phyloP scores from a whole-genome alignment of 2,888 invertebrate genomes.

The Erpobdella octoculata region DNA sequence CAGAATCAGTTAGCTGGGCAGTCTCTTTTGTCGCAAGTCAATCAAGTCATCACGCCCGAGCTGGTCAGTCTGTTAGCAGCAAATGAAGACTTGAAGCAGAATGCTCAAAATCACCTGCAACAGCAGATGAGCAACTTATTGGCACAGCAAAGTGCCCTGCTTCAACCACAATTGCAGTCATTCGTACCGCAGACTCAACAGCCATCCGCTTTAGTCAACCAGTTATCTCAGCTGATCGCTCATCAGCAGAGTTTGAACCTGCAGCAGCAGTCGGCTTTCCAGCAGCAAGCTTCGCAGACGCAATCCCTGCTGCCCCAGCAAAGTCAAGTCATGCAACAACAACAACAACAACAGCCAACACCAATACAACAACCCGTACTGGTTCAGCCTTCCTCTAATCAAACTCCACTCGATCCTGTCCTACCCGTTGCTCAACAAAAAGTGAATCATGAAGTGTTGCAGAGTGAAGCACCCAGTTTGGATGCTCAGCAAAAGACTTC shows the following conservation, averaged over 20 bases:
- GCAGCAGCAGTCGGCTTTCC: conserved; percentile 4
- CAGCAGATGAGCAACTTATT: background rate
- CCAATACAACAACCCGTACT: background rate
- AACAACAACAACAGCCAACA: conserved; percentile 8
- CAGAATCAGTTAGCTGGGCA: background rate
- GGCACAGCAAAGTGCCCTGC: background rate
- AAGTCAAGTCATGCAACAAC: background rate
- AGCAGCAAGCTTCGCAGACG: background rate
- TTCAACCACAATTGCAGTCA: background rate
- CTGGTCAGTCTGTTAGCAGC: too few relatives aligned
- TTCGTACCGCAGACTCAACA: background rate
- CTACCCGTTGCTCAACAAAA: background rate
- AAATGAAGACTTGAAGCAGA: too few relatives aligned
- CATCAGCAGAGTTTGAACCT: background rate
- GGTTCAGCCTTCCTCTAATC: background rate
- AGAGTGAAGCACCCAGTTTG: background rate
- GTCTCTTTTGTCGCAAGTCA: background rate
- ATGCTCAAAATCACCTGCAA: too few relatives aligned
- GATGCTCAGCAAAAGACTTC: background rate
- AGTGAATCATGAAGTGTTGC: background rate
- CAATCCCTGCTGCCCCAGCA: background rate
- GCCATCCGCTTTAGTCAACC: background rate
- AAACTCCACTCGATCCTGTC: background rate
- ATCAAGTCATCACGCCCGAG: background rate
- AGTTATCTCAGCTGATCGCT: background rate